Conservation (phyloP, 2,113 vertebrate species). For the Stercorarius parasiticus region DNA sequence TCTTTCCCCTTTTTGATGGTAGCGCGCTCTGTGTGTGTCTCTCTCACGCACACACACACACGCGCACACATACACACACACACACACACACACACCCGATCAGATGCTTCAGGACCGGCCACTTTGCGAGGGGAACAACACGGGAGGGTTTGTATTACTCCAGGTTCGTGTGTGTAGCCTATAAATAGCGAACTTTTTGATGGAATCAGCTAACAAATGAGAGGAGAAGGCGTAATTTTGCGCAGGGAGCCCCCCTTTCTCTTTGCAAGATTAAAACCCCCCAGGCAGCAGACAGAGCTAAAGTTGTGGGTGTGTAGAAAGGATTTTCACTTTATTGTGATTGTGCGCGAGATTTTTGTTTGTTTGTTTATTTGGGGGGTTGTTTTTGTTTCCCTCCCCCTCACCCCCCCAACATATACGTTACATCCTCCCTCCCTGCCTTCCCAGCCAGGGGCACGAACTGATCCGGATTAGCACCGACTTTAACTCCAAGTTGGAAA, state of each 20-base stretch:
- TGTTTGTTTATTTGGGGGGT: neutral
- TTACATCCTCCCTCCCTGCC: neutral
- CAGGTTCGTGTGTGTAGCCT: conserved; percentile 72
- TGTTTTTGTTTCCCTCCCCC: neutral
- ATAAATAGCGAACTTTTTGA: conserved; percentile 84
- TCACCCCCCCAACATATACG: neutral
- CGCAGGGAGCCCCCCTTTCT: conserved; percentile 70
- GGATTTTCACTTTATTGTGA: conserved; percentile 33
- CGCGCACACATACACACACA: neutral
- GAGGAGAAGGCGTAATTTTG: conserved; percentile 74
- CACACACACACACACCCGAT: conserved; percentile 1
- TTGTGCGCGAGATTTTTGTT: neutral
- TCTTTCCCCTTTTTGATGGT: conserved; percentile 41
- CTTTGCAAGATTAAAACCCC: conserved; percentile 61
- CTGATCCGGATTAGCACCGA: neutral
- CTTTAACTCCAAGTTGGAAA: neutral
- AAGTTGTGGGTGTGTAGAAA: conserved; percentile 60
- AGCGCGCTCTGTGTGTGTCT: neutral
- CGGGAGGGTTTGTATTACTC: conserved; percentile 67
- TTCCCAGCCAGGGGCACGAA: neutral
- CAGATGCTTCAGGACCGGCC: conserved; percentile 67
- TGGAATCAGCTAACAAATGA: conserved; percentile 77
- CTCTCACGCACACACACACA: neutral
- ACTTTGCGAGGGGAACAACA: conserved; percentile 67
- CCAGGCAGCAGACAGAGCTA: conserved; percentile 63